phyloP scores from a whole-genome alignment of 1,140 invertebrate genomes.

The Triops longicaudatus region DNA sequence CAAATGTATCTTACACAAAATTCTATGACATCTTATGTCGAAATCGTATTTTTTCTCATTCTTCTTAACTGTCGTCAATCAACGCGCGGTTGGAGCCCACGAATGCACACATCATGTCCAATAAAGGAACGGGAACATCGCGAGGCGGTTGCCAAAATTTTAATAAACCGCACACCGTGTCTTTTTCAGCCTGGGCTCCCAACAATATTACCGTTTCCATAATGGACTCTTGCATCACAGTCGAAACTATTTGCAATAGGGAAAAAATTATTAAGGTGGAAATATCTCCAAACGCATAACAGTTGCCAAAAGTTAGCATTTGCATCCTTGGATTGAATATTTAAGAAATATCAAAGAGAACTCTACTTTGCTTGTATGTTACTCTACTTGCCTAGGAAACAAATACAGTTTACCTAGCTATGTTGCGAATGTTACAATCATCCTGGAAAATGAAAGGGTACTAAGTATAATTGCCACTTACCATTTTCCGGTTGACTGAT shows the following conservation, averaged over 20 bases:
- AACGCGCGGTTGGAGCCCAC: not conserved
- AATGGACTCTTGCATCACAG: constrained; percentile 20
- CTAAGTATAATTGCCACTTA: not conserved
- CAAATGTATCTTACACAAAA: not conserved
- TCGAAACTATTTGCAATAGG: constrained; percentile 4
- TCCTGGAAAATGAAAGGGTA: not conserved
- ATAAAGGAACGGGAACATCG: not conserved
- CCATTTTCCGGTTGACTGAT: not conserved
- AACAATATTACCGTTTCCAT: constrained; percentile 21
- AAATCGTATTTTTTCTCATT: not conserved
- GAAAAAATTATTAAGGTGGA: not conserved
- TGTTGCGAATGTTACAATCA: not conserved
- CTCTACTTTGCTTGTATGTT: not conserved
- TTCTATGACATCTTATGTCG: not conserved
- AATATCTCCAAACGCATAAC: not conserved
- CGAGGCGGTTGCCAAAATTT: constrained; percentile 16
- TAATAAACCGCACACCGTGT: constrained; percentile 1
- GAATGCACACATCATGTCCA: not conserved
- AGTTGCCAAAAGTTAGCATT: constrained; percentile 6
- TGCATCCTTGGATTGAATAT: not conserved
- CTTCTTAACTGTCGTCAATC: not conserved
- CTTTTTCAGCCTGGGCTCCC: not conserved
- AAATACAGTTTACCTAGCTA: not conserved
- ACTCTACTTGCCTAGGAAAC: not conserved
- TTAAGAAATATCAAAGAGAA: not conserved